Conservation (phyloP, 2,113 vertebrate species). For the Rhadina sibilatrix region DNA sequence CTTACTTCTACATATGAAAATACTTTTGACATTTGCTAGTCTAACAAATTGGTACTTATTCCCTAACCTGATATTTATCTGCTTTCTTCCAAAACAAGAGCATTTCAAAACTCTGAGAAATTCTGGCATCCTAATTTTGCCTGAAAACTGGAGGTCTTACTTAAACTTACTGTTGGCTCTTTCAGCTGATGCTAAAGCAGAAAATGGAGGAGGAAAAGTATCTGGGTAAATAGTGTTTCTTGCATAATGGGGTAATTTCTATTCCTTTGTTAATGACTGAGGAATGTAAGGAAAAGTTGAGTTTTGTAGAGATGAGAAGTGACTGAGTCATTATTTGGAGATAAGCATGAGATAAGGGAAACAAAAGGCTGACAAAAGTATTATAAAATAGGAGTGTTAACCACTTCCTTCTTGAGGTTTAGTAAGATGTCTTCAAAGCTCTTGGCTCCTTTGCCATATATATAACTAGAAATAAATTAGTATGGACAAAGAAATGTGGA, state of each 20-base stretch:
- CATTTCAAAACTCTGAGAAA: not conserved
- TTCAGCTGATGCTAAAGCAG: not conserved
- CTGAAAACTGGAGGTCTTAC: not conserved
- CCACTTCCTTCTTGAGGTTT: not conserved
- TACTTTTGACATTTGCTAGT: not conserved
- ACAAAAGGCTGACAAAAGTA: not conserved
- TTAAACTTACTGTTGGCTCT: not conserved
- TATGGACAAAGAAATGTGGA: not conserved
- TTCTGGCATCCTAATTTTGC: not conserved
- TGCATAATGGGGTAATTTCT: not conserved
- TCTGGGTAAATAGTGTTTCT: not conserved
- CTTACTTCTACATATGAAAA: not conserved
- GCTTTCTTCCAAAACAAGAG: not conserved
- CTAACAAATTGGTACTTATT: not conserved
- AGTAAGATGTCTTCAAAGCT: not conserved
- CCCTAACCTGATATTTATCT: not conserved
- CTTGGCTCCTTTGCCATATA: not conserved
- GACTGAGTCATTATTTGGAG: not conserved
- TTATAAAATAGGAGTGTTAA: not conserved
- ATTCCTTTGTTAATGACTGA: not conserved
- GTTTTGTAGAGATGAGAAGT: not conserved
- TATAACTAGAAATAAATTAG: not conserved
- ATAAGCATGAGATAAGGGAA: not conserved
- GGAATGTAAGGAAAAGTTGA: not conserved
- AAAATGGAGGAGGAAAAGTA: not conserved